Evolutionary conservation across 2,113 vertebrate genomes (phyloP), one percentile per base, ranked within the genome.

Genomic region (Damaliscus lunatus): DNA sequence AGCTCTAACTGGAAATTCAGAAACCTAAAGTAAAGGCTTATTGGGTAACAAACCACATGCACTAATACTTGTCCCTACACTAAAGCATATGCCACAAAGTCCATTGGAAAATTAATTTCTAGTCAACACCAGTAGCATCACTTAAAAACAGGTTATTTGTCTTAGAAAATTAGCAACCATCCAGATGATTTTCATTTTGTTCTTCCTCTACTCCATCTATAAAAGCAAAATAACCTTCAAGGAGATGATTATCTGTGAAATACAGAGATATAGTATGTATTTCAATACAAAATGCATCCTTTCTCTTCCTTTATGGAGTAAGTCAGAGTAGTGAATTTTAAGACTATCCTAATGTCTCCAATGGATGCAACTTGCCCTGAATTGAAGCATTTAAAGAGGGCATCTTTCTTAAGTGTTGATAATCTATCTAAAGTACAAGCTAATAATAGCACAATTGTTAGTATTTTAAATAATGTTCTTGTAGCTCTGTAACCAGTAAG

Each of bases 381-480:
- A 96, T 90, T 82, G 57, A 97, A 95, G 88, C 57, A 94, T 67
- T 77, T 90, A 71, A 90, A 60, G 46, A 97, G 23, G 89, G 0
- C 1, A 31, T 94, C 1, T 3, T 93, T 97, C 36, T 96, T 3
- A 48, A 85, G 15, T 90, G 33, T 91, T 82, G 88, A 1, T 27
- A 96, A 98, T 2, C 55, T 95, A 92, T 78, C 52, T 91, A 78
- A 95, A 93, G 53, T 96, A 8, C 36, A 85, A 96, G 29, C 15
- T 96, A 97, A 43, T 23, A 97, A 36, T 33, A 81, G 88, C 82
- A 10, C 50, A 36, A 91, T 64, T 87, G 27, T 25, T 85, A 7
- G 36, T 98, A 33, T 89, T 94, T 94, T 91, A 88, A 98, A 80
- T 94, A 96, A 25, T 0, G 0, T 78, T 97, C 93, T 5, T 1